Percentiles rank a stretch among this genome's conserved stretches.
Evolutionary conservation across 2,113 vertebrate species (phyloP).

Genomic region (Heterotis niloticus): DNA sequence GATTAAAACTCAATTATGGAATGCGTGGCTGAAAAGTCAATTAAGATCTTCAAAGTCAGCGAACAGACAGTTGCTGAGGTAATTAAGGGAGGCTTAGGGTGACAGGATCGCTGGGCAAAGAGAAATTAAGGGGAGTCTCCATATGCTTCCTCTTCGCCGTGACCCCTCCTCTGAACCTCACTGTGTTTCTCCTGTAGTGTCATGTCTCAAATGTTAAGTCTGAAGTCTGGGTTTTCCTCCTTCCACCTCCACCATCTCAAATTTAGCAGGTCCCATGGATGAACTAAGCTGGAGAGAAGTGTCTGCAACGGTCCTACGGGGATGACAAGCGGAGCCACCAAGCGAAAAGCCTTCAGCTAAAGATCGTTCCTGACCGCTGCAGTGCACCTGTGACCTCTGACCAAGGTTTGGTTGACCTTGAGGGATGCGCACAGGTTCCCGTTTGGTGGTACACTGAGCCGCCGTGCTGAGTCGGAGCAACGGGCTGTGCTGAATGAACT

Average conservation of each 20-base stretch:
- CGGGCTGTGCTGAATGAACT: not conserved
- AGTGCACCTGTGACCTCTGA: not conserved
- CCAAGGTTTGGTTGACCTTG: not conserved
- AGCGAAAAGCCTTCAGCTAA: not conserved
- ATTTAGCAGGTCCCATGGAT: too few species aligned
- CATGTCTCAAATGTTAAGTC: not conserved
- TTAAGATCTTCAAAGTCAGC: not conserved
- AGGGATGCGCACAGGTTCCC: not conserved
- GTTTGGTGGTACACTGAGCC: not conserved
- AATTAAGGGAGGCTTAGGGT: not conserved
- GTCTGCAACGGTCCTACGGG: not conserved
- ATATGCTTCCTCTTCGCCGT: not conserved
- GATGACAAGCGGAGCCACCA: not conserved
- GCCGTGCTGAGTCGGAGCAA: not conserved
- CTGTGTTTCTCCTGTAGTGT: not conserved
- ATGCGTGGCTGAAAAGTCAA: slow-evolving; percentile 21
- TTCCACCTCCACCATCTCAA: not conserved
- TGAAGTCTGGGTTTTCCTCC: not conserved
- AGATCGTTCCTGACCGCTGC: not conserved
- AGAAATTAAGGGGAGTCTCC: not conserved
- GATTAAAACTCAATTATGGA: slow-evolving; percentile 28
- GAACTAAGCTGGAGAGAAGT: not conserved
- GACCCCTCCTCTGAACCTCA: not conserved
- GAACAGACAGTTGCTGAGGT: not conserved
- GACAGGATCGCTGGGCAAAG: not conserved